Evolutionary conservation across 2,888 invertebrate species (phyloP), one percentile per base, ranked within the genome.

Genomic region (Opisthograptis luteolata): DNA sequence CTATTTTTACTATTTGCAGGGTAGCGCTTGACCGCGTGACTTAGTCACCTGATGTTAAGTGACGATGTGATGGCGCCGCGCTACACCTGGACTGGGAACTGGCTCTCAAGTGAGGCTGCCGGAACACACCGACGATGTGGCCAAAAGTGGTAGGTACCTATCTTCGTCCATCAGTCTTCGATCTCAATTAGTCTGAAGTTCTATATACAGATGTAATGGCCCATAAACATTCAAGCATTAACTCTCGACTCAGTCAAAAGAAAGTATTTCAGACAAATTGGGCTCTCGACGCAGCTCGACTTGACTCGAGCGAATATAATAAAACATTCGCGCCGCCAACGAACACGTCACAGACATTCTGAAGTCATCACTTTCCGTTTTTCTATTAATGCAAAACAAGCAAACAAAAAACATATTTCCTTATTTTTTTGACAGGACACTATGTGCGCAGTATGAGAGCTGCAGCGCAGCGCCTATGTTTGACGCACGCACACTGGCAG

Each of bases 361-460:
- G 14, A 48, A 31, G 43, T 40, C 50, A 44, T 51, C 44, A 45
- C 35, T 45, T 44, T 34, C 7, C 50, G 50, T 51, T 45, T 51
- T 45, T 44, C 35, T 51, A 51, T 51, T 51, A 35, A 40, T 44
- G 44, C 39, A 44, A 43, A 48, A 43, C 37, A 43, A 45, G 24
- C 50, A 44, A 40, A 50, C 44, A 41, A 44, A 43, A 49, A 51
- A 40, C 44, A 45, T 45, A 51, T 51, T 51, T 51, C 50, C 50
- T 44, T 41, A 35, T 40, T 34, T 51, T 51, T 34, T 51, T 34
- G 13, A 27, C 8, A 19, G n/a, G 8, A 3, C 5, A 4, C 1
- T 25, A 7, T 43, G 17, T n/a, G 2, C 0, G 0, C 49, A 43
- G 49, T 49, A 43, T 43, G 43, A 22, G 37, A 6, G n/a, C 5